Conservation (phyloP, 2,113 vertebrate species). For the Prionailurus bengalensis region DNA sequence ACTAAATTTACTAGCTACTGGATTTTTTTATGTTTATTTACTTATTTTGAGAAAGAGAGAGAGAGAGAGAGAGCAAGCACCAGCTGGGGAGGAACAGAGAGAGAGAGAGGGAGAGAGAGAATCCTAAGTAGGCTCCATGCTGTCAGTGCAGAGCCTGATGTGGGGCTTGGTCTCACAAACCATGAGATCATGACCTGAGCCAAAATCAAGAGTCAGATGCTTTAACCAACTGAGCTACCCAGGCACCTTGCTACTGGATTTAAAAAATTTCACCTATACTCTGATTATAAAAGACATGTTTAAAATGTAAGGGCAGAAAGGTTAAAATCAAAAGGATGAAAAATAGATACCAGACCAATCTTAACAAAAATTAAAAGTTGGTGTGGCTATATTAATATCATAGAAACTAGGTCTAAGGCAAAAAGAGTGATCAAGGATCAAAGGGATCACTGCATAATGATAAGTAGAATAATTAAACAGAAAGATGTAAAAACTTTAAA, state of each 20-base stretch:
- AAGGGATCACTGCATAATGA: not conserved
- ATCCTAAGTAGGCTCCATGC: too few relatives aligned
- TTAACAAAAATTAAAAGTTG: slow-evolving; percentile 19
- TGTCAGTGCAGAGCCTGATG: too few relatives aligned
- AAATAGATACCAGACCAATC: slow-evolving; percentile 8
- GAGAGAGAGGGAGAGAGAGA: too few relatives aligned
- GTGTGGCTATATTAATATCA: not conserved
- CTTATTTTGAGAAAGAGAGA: too few relatives aligned
- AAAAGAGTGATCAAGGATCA: slow-evolving; percentile 29
- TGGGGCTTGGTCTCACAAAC: too few relatives aligned
- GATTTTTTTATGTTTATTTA: not conserved
- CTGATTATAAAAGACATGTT: not conserved
- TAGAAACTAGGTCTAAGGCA: slow-evolving; percentile 32
- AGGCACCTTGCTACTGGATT: not conserved
- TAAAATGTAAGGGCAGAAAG: slow-evolving; percentile 41
- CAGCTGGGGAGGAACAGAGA: too few relatives aligned
- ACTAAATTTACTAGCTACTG: slow-evolving; percentile 30
- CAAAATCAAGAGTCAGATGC: too few relatives aligned
- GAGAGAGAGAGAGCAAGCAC: too few relatives aligned
- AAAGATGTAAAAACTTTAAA: not conserved
- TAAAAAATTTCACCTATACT: not conserved
- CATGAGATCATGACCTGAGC: too few relatives aligned
- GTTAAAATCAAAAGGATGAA: slow-evolving; percentile 53
- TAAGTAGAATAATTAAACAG: not conserved
- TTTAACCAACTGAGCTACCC: too few relatives aligned